Evolutionary conservation across 1,140 invertebrate genomes (phyloP), one percentile per base, ranked within the genome.

Genomic region (Temnothorax longispinosus): DNA sequence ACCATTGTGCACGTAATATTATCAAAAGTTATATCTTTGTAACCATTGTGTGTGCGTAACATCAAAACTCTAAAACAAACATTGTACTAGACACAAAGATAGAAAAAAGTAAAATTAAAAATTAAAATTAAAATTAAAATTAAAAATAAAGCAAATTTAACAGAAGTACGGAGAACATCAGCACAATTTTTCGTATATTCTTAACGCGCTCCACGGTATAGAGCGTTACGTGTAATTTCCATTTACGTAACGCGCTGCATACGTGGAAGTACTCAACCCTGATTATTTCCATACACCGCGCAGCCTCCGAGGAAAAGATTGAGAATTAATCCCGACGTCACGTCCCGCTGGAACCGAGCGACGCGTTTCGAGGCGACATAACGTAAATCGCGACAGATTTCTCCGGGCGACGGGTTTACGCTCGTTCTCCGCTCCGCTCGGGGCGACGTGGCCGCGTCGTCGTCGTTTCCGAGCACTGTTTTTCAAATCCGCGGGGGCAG

Each of bases 281-380:
- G 69, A 84, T 84, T 74, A 74, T 84, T 47, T 47, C 69, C 69
- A 8, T 74, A 60, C 35, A 58, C 50, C 44, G 78, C n/a, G 64
- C 7, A n/a, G 18, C 38, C 27, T 21, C 35, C 38, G 41, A 35
- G 41, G 52, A 74, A 84, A 60, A 84, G 80, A 84, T 84, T 8
- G 69, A 75, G 54, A 75, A 84, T 84, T 84, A 84, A 84, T 84
- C 41, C 64, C 69, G 69, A 84, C 69, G 41, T 84, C 80, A 84
- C 80, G 69, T 84, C 50, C 50, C 62, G 52, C 13, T 56, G n/a
- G 32, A 47, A 47, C 32, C 64, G 47, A 56, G 35, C 69, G 80
- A 18, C 18, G 41, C 41, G 67, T 75, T 71, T 44, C 50, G 18
- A 75, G 62, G 56, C n/a, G 76, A 80, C 85, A 35, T 80, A 81